phyloP scores from a whole-genome alignment of 2,888 invertebrate genomes.

The Cephus rjabovi region DNA sequence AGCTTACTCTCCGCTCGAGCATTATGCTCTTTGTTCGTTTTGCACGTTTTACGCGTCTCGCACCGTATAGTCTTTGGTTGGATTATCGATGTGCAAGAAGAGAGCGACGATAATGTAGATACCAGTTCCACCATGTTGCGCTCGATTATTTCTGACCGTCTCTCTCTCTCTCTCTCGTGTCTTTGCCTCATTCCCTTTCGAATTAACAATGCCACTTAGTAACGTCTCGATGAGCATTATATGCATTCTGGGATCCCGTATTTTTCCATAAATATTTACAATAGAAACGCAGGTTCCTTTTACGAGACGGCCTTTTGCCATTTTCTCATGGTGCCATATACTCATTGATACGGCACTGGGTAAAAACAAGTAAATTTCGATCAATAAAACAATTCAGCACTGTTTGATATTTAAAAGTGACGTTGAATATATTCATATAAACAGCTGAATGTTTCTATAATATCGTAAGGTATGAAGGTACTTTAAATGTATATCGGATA shows the following conservation, averaged over 20 bases:
- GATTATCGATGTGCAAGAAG: constrained; percentile 1
- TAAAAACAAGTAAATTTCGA: neutral
- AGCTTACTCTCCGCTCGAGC: constrained; percentile 12
- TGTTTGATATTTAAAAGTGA: neutral
- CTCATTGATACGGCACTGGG: neutral
- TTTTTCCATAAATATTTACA: neutral
- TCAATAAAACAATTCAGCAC: neutral
- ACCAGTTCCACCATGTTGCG: neutral
- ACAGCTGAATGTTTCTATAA: neutral
- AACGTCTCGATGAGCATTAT: neutral
- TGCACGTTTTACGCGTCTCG: constrained; percentile 2
- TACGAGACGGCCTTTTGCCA: neutral
- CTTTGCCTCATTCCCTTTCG: constrained; percentile 2
- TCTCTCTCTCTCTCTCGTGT: constrained; percentile 1
- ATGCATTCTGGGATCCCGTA: neutral
- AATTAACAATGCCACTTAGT: neutral
- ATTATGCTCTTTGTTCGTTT: constrained; percentile 19
- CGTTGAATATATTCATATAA: neutral
- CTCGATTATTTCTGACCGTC: neutral
- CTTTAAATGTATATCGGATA: neutral
- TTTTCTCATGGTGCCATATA: neutral
- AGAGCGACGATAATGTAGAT: neutral
- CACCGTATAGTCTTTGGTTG: neutral
- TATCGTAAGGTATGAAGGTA: neutral
- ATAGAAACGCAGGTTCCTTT: neutral